Base-by-base conservation (phyloP, 1,140 invertebrate genomes). In the Drosophila truncata region DNA sequence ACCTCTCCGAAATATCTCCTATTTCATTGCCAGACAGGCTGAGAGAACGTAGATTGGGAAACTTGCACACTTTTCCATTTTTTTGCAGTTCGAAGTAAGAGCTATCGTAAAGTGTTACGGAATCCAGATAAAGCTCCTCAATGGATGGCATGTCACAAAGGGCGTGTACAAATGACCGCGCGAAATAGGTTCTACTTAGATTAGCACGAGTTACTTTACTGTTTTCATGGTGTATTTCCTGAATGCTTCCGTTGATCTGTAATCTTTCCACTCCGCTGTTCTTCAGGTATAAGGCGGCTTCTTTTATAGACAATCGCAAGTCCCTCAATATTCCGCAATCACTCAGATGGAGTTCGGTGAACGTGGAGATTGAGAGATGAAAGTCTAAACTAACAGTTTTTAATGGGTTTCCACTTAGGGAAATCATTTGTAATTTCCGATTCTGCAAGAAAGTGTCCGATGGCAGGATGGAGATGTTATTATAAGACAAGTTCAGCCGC, bases 71-170 rank as follows among this genome's bases (percentile, higher is more conserved):
- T 29, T 29, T 29, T 29, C 27, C 27, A 29, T 29, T 29, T 29
- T 29, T 8, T 8, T 29, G 0, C 27, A 29, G 3, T 1, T 27
- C 9, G 4, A 47, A 47, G 14, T 16, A 10, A 23, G 14, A n/a
- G 13, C 9, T 4, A 14, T 10, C 46, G 8, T 8, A 16, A 9
- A 1, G 0, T 27, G n/a, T 10, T 23, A 10, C 4, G 9, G 10
- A 27, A 16, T 16, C 14, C 14, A 47, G 23, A 25, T 16, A 7
- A 14, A 47, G 23, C 23, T 4, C 10, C 14, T 47, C 46, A 47
- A 47, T 23, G 14, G 46, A 47, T 9, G 23, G 46, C 46, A 47
- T 9, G 23, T 25, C 14, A 47, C 46, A 47, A 47, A 47, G 46
- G 23, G 27, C 23, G 16, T 47, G 13, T 16, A 25, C 23, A 3